Conservation (phyloP, 2,888 invertebrate genomes). For the Sturmia bella region DNA sequence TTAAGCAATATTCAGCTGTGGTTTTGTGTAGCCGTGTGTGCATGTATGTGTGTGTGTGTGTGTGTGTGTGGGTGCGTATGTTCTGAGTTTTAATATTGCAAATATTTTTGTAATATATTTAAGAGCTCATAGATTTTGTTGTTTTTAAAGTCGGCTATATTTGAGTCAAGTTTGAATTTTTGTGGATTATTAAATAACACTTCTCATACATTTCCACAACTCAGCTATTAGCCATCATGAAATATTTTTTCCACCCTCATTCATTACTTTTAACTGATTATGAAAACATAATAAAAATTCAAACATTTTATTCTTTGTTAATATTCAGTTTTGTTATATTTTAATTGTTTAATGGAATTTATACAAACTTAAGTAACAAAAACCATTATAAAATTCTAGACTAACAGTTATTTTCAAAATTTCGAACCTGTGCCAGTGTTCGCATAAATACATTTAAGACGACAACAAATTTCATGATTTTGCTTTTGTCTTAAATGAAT, state of each 20-base stretch:
- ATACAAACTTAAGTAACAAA: neutral
- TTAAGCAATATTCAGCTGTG: neutral
- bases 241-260: slow-evolving; percentile 8
- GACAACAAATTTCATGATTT: too few species aligned
- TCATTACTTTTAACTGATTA: neutral
- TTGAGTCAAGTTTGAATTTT: neutral
- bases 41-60: too few species aligned
- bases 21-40: too few species aligned
- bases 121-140: neutral
- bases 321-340: neutral
- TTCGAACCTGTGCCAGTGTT: too few species aligned
- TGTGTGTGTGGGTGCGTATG: too few species aligned
- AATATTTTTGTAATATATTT: slow-evolving; percentile 17
- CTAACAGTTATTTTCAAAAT: too few species aligned
- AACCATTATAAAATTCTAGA: too few species aligned
- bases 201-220: slow-evolving; percentile 27
- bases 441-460: too few species aligned
- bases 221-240: slow-evolving; percentile 33
- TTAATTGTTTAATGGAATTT: neutral
- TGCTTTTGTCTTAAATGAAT: too few species aligned
- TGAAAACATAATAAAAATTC: neutral
- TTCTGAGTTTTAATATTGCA: neutral
- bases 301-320: slow-evolving; percentile 1
- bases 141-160: neutral
- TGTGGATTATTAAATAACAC: slow-evolving; percentile 12